phyloP scores from a whole-genome alignment of 2,797 vertebrate species.

The Hafferia zeledoni region DNA sequence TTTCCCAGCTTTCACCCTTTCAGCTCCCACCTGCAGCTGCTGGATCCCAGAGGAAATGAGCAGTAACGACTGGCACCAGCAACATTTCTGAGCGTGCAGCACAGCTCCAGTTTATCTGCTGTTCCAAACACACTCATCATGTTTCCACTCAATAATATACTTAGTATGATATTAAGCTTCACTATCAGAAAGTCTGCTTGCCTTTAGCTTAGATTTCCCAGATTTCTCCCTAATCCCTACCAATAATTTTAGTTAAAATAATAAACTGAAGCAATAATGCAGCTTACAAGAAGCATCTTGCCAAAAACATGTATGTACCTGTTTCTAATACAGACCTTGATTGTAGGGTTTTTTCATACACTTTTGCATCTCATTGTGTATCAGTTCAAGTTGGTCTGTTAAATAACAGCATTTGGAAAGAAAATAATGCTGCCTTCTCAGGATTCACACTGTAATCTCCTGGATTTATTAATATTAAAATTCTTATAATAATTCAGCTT shows the following conservation, averaged over 20 bases:
- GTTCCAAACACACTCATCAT: not conserved
- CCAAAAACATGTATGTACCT: not conserved
- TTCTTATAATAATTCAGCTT: not conserved
- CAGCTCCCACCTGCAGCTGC: not conserved
- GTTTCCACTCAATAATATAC: not conserved
- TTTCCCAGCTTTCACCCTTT: not conserved
- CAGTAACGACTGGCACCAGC: not conserved
- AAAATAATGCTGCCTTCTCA: not conserved
- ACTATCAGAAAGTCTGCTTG: not conserved
- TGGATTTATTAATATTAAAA: constrained; percentile 8
- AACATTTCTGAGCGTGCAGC: not conserved
- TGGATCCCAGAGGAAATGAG: constrained; percentile 19
- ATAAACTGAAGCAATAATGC: not conserved
- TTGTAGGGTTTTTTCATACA: constrained; percentile 23
- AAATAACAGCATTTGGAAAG: not conserved
- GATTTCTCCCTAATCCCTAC: not conserved
- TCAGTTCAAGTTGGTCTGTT: constrained; percentile 10
- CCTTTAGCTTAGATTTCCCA: not conserved
- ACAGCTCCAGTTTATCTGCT: not conserved
- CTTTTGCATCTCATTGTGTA: not conserved
- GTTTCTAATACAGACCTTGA: not conserved
- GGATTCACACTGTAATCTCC: not conserved
- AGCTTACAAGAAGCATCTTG: not conserved
- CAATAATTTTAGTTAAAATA: not conserved
- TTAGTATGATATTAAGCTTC: not conserved